Base-by-base conservation (phyloP, 2,888 invertebrate genomes). In the Cosmia trapezina region DNA sequence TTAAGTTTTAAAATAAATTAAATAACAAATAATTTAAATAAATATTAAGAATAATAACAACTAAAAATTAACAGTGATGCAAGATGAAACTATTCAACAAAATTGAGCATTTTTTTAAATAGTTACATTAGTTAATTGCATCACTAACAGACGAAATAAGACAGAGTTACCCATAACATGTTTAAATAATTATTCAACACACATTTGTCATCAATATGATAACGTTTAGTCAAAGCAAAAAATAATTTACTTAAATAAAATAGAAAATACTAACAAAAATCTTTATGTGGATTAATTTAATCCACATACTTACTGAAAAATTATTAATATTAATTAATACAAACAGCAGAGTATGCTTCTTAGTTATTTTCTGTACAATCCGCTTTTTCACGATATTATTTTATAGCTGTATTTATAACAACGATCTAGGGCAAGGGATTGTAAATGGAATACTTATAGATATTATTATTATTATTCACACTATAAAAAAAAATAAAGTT, bases 151-250 rank as follows among this genome's bases (percentile, higher is more conserved):
- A 9, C 14, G 19, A 33, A n/a, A 62, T 47, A 14, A n/a, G 6
- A 33, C 33, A 51, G 4, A 45, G 4, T 17, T 62, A 28, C 45
- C 7, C 8, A 12, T 19, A n/a, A n/a, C 19, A 12, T 53, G 6
- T n/a, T 63, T 47, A 19, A 33, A 62, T 49, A 62, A 62, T 17
- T 43, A 43, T 6, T 51, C 28, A 59, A 59, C n/a, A 11, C 19
- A 43, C 12, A 43, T 17, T 51, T 49, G 73, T 51, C 71, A 71
- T 71, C 71, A 71, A 72, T 59, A 53, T 73, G 60, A 73, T 73
- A 53, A 72, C 73, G 19, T 73, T 51, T 28, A 17, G 19, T 53
- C 2, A 72, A 43, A 37, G 45, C 8, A 45, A 71, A 2, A 49
- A 17, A 12, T n/a, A 4, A n/a, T 49, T 51, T 57, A 19, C 8